Evolutionary conservation across 2,797 vertebrate genomes (phyloP), one percentile per base, ranked within the genome.

Genomic region (Sebastolobus altivelis): DNA sequence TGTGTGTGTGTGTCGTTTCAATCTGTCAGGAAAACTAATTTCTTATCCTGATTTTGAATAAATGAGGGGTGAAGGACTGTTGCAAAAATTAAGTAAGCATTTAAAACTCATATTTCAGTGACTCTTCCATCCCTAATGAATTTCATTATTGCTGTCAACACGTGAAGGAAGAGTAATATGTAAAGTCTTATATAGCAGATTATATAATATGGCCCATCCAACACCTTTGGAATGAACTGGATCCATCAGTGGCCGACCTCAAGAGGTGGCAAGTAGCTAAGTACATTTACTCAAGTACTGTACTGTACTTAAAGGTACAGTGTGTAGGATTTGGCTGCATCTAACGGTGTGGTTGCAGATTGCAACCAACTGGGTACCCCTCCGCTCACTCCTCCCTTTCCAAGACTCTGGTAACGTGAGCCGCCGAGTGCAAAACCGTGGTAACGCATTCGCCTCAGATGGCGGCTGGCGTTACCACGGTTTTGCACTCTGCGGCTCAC

Each of bases 41-140:
- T 82, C 25, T 82, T 79, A 77, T 81, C 61, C 25, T 63, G 65
- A 77, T 70, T 74, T 79, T 75, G 71, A 79, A 84, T 71, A 84
- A 87, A 82, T 92, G 76, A 86, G 66, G 27, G 31, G 65, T 79
- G 83, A 87, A 82, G 77, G 68, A 56, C 81, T 81, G 29, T 67
- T 79, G 40, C 6, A 55, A 46, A 77, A 71, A n/a, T 75, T 35
- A 67, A 43, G 33, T 60, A 49, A 3, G 66, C 20, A 16, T 33
- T 83, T 87, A 85, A 72, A 85, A 72, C 33, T 74, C 49, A 82
- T 22, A 11, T 81, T 82, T 75, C 70, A 73, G 37, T 14, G 63
- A 73, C 29, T 84, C 25, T 60, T 52, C 38, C 65, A 40, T 81
- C 60, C 60, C 65, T 77, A 67, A 83, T 75, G 66, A 65, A 75